Percentiles rank a stretch among this genome's conserved stretches.
Evolutionary conservation across 23 tunicate species (phyloP).

Genomic region (Ciona savignyi): DNA sequence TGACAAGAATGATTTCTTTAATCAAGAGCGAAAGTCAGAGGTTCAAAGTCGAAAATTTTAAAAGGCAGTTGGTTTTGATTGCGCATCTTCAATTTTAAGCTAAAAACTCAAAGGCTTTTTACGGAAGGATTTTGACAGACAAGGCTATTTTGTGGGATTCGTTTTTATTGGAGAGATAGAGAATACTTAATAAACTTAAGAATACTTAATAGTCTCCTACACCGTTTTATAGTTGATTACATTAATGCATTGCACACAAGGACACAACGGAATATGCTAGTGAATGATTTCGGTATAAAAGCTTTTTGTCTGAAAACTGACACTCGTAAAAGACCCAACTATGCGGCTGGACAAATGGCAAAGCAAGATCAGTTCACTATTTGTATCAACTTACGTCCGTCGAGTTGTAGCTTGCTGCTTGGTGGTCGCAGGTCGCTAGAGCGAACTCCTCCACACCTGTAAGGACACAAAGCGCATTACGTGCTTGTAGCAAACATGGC

Average conservation of each 20-base stretch:
- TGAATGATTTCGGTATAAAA: neutral
- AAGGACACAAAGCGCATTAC: neutral
- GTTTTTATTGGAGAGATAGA: too few relatives aligned
- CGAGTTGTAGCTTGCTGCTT: constrained; percentile 6
- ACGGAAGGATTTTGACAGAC: too few relatives aligned
- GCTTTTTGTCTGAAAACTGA: neutral
- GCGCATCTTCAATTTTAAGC: too few relatives aligned
- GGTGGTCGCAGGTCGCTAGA: constrained; percentile 14
- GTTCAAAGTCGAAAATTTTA: too few relatives aligned
- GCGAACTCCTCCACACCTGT: constrained; percentile 20
- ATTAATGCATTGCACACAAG: too few relatives aligned
- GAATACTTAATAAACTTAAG: neutral
- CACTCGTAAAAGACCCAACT: neutral
- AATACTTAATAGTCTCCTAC: neutral
- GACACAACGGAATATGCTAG: too few relatives aligned
- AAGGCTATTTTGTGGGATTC: too few relatives aligned
- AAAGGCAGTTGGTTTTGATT: too few relatives aligned
- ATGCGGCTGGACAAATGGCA: neutral
- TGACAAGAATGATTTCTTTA: too few relatives aligned
- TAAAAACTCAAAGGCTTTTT: too few relatives aligned
- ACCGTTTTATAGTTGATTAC: neutral
- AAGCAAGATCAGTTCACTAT: too few relatives aligned
- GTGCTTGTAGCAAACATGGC: neutral
- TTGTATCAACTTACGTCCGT: constrained; percentile 9
- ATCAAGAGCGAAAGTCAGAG: too few relatives aligned